Conservation (phyloP, 1,140 invertebrate species). For the Hycleus phaleratus region DNA sequence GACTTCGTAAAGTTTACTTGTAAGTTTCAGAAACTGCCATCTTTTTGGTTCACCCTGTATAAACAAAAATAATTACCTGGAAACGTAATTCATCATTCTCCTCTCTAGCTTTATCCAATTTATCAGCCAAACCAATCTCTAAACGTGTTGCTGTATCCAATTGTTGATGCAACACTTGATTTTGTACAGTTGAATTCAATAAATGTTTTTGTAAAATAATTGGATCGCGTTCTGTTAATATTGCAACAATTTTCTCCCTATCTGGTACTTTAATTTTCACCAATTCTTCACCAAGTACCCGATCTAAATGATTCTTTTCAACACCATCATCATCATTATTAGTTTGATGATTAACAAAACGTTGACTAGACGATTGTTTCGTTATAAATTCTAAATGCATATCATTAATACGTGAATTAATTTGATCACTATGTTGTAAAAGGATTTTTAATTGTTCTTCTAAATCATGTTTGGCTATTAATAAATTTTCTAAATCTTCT, state of each 20-base stretch:
- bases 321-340: conserved; percentile 15
- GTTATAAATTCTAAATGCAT: conserved; percentile 42
- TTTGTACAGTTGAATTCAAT: conserved; percentile 72
- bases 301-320: conserved; percentile 24
- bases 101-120: conserved; percentile 63
- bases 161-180: conserved; percentile 66
- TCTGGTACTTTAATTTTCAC: conserved; percentile 51
- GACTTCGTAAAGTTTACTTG: no score
- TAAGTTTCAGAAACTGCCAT: no score
- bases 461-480: conserved; percentile 51
- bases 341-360: neutral
- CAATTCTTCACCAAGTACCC: conserved; percentile 47
- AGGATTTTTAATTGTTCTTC: conserved; percentile 55
- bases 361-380: conserved; percentile 12
- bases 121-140: conserved; percentile 54
- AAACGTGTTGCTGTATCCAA: conserved; percentile 57
- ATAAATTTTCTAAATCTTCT: conserved; percentile 50
- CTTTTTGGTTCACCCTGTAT: neutral
- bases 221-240: conserved; percentile 70
- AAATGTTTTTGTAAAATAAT: conserved; percentile 76
- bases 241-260: conserved; percentile 68
- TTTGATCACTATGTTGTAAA: conserved; percentile 46
- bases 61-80: conserved; percentile 53
- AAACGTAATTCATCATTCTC: conserved; percentile 75
- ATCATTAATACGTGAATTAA: conserved; percentile 43